phyloP scores from a whole-genome alignment of 2,888 invertebrate species.

The Pycnomerus fuliginosus region DNA sequence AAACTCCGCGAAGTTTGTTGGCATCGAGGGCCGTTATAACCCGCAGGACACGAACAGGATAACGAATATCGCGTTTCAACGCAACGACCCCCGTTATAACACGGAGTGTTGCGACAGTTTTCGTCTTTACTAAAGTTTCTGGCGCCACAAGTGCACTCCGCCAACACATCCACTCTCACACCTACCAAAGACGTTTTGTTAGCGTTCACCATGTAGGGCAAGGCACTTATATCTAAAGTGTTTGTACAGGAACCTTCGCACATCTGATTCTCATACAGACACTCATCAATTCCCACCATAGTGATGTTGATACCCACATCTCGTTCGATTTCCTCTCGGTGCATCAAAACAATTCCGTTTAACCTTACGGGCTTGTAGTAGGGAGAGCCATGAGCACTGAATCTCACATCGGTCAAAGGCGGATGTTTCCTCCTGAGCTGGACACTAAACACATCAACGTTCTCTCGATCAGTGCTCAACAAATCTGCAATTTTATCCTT shows the following conservation, averaged over 20 bases:
- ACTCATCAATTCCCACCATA: slow-evolving; percentile 98
- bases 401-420: slow-evolving; percentile 87
- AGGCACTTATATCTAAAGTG: slow-evolving; percentile 80
- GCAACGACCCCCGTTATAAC: slow-evolving; percentile 96
- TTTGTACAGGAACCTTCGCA: slow-evolving; percentile 97
- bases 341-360: slow-evolving; percentile 91
- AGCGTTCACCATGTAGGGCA: slow-evolving; percentile 95
- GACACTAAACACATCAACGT: slow-evolving; percentile 96
- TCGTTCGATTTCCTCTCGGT: slow-evolving; percentile 90
- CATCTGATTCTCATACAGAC: slow-evolving; percentile 90
- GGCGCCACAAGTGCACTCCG: slow-evolving; percentile 92
- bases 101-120: slow-evolving; percentile 85
- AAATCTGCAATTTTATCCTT: slow-evolving; percentile 84
- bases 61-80: slow-evolving; percentile 86
- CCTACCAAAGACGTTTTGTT: slow-evolving; percentile 97
- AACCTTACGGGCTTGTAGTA: slow-evolving; percentile 93
- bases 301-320: slow-evolving; percentile 94
- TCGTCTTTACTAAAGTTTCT: slow-evolving; percentile 89
- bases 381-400: slow-evolving; percentile 93
- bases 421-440: slow-evolving; percentile 84
- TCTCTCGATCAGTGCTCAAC: slow-evolving; percentile 80
- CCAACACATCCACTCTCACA: slow-evolving; percentile 87
- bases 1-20: slow-evolving; percentile 96
- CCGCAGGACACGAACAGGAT: slow-evolving; percentile 87
- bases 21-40: slow-evolving; percentile 94